Percentiles rank a stretch among this genome's conserved stretches.
Conservation (phyloP, 2,797 vertebrate species). For the Erpetoichthys calabaricus region DNA sequence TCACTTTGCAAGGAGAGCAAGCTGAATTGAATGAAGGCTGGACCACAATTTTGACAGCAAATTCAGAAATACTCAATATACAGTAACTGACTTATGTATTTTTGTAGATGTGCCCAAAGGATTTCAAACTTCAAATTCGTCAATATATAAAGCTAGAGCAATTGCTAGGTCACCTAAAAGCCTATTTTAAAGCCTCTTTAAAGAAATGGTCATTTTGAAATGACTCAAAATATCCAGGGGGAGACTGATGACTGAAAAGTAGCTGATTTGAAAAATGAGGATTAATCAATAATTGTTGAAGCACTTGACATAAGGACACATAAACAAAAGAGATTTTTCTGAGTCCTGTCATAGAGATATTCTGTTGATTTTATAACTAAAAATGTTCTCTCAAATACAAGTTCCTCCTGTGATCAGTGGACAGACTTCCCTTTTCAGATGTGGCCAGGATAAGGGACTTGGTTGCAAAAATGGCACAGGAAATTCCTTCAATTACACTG, state of each 20-base stretch:
- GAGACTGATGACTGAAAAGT: slow-evolving; percentile 7
- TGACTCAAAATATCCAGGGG: slow-evolving; percentile 9
- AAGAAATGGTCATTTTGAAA: slow-evolving; percentile 11
- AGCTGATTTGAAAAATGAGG: slow-evolving; percentile 8
- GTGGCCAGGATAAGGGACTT: slow-evolving; percentile 8
- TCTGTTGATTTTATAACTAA: slow-evolving; percentile 7
- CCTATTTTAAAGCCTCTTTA: slow-evolving; percentile 11
- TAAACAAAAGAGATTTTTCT: slow-evolving; percentile 8
- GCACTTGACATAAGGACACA: slow-evolving; percentile 6
- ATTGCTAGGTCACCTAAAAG: slow-evolving; percentile 6
- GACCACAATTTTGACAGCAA: slow-evolving; percentile 10
- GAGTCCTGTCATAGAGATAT: slow-evolving; percentile 6
- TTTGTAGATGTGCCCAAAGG: slow-evolving; percentile 10
- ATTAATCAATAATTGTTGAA: slow-evolving; percentile 5
- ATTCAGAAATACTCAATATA: slow-evolving; percentile 14
- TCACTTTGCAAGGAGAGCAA: background rate
- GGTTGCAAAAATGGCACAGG: slow-evolving; percentile 6
- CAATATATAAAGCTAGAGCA: slow-evolving; percentile 5
- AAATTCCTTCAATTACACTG: slow-evolving; percentile 11
- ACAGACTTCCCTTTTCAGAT: slow-evolving; percentile 8
- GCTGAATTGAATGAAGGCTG: slow-evolving; percentile 13
- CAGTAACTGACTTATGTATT: slow-evolving; percentile 6
- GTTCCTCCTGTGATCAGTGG: slow-evolving; percentile 10
- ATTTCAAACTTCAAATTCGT: slow-evolving; percentile 10
- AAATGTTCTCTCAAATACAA: slow-evolving; percentile 11